Evolutionary conservation across 2,113 vertebrate species (phyloP).

Genomic region (Tautogolabrus adspersus): DNA sequence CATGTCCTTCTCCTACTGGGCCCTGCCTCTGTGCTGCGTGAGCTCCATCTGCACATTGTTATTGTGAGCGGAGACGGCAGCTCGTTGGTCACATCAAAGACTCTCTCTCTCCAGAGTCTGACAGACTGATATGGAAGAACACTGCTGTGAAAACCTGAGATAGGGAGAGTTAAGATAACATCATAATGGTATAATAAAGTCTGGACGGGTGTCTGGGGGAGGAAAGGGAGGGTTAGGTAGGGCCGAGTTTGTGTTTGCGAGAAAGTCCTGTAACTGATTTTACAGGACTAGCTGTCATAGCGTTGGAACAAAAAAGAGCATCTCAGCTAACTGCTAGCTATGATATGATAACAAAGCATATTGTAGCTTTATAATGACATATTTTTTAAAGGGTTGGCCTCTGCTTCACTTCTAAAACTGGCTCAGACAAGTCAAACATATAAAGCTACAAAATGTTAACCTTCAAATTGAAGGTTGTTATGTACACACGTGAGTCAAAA

Average conservation of each 20-base stretch:
- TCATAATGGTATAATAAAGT: constrained; percentile 27
- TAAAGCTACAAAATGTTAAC: too few relatives aligned
- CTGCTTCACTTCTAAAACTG: too few relatives aligned
- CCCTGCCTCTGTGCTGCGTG: constrained; percentile 35
- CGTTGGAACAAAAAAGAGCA: too few relatives aligned
- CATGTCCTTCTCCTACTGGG: constrained; percentile 71
- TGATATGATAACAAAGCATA: too few relatives aligned
- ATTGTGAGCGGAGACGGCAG: constrained; percentile 72
- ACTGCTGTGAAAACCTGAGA: constrained; percentile 41
- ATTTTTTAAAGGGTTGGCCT: too few relatives aligned
- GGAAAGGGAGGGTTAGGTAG: background rate
- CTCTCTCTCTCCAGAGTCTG: constrained; percentile 13
- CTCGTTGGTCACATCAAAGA: constrained; percentile 82
- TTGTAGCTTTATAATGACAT: too few relatives aligned
- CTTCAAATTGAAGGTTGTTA: too few relatives aligned
- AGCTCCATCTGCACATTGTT: constrained; percentile 80
- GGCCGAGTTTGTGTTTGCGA: background rate
- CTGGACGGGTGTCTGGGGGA: background rate
- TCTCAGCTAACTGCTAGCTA: too few relatives aligned
- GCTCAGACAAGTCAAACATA: too few relatives aligned
- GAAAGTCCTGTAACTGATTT: background rate
- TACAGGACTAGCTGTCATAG: too few relatives aligned
- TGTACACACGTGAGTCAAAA: too few relatives aligned
- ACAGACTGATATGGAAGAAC: constrained; percentile 36
- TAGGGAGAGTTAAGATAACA: constrained; percentile 51